Evolutionary conservation across 2,888 invertebrate species (phyloP).

Genomic region (Agonum fuliginosum): DNA sequence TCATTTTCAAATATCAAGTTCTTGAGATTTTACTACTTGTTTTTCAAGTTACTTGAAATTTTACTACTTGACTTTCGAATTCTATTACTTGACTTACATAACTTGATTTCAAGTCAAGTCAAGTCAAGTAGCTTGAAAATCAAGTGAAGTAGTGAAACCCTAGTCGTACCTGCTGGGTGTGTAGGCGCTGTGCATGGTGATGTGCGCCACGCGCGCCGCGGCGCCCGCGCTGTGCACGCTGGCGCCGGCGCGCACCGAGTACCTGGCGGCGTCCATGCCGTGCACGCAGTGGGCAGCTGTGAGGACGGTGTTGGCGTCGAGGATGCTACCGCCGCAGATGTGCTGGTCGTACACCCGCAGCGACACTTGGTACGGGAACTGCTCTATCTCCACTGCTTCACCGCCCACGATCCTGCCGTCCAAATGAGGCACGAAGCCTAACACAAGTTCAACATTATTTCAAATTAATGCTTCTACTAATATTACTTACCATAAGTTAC

Average conservation of each 20-base stretch:
- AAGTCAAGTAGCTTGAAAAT: no score
- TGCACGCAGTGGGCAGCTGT: conserved; percentile 47
- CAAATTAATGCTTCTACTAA: neutral
- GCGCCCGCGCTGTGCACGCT: neutral
- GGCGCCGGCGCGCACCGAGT: conserved; percentile 19
- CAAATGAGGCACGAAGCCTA: neutral
- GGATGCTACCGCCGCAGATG: conserved; percentile 39
- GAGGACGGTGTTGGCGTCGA: conserved; percentile 21
- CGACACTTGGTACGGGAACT: conserved; percentile 42
- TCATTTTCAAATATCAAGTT: no score
- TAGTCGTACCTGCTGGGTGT: neutral
- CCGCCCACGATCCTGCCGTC: conserved; percentile 45
- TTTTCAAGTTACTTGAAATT: no score
- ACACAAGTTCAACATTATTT: neutral
- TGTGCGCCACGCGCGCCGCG: neutral
- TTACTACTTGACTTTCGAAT: no score
- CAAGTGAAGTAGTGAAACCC: no score
- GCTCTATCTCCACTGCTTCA: neutral
- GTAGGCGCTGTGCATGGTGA: conserved; percentile 11
- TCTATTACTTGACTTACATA: no score
- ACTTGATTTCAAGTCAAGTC: no score
- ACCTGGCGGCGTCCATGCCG: conserved; percentile 5
- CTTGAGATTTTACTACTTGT: no score
- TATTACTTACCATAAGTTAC: neutral
- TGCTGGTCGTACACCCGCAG: conserved; percentile 40